phyloP scores from a whole-genome alignment of 2,797 vertebrate species.

The Diglossa cyanea region DNA sequence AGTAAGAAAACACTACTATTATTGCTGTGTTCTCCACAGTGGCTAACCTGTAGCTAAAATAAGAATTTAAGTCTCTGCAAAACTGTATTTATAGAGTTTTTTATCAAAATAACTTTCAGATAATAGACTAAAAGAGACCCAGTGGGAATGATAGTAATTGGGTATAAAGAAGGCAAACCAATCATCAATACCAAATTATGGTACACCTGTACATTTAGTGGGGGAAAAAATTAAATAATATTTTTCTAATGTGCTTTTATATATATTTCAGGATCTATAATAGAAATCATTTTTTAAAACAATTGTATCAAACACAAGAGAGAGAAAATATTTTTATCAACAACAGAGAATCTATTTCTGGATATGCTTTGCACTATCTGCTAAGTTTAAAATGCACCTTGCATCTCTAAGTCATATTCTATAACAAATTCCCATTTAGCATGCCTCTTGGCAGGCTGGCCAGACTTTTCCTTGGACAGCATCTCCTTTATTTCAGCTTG shows the following conservation, averaged over 20 bases:
- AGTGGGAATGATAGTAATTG: neutral
- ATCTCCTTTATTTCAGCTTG: neutral
- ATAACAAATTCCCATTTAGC: neutral
- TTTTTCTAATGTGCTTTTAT: neutral
- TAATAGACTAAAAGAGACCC: neutral
- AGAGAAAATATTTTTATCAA: neutral
- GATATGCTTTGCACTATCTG: neutral
- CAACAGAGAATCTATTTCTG: neutral
- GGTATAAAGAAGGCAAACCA: neutral
- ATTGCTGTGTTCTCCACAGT: neutral
- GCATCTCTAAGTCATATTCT: neutral
- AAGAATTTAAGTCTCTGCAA: neutral
- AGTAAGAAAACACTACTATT: neutral
- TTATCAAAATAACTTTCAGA: neutral
- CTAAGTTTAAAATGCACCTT: neutral
- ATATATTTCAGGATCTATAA: neutral
- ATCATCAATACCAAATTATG: neutral
- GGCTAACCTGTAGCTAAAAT: neutral
- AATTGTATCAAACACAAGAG: neutral
- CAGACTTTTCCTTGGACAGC: neutral
- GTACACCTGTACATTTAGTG: neutral
- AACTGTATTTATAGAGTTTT: neutral
- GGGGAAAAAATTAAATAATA: neutral
- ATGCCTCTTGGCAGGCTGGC: neutral
- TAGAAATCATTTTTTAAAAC: accelerated